Evolutionary conservation across 2,888 invertebrate genomes (phyloP), one percentile per base, ranked within the genome.

Genomic region (Mongoloraphidia duomilia): DNA sequence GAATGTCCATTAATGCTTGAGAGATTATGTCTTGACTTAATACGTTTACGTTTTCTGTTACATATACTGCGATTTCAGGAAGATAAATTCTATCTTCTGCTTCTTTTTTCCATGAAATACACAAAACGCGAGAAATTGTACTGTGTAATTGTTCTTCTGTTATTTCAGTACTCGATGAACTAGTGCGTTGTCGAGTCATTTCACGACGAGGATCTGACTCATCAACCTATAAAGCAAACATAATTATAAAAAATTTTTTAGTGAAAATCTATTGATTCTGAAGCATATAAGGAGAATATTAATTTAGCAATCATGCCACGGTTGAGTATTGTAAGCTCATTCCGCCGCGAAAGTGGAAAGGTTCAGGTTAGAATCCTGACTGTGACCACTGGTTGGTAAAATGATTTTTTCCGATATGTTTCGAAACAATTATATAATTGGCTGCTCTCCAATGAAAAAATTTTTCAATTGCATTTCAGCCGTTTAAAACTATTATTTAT

Each of bases 111-210:
- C 84, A 87, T 2, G 84, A 79, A 37, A 82, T 80, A 62, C 82
- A 79, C 13, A 88, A 67, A 49, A 88, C 78, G 59, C 80, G 75
- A 2, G 81, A 80, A 44, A 85, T 72, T 54, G 80, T 74, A 48
- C 72, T 66, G 52, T 77, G 69, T 26, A 83, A 69, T 60, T 82
- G 80, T 47, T 82, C 81, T 52, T 76, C 76, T 8, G 77, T 76
- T 48, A 80, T 65, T 61, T 82, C 83, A 11, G 73, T 72, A 53
- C 73, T 71, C 8, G 63, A 62, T 6, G 64, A 63, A 11, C 60
- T 59, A 4, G 64, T 65, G 50, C 65, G 59, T 55, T 64, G 63
- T 47, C 65, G 57, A 12, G 63, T 60, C 13, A 60, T 70, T 47
- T 73, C 73, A 53, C 64, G 67, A 49, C 66, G 67, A 34, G 76